phyloP scores from a whole-genome alignment of 2,797 vertebrate genomes.

The Falco berigora region DNA sequence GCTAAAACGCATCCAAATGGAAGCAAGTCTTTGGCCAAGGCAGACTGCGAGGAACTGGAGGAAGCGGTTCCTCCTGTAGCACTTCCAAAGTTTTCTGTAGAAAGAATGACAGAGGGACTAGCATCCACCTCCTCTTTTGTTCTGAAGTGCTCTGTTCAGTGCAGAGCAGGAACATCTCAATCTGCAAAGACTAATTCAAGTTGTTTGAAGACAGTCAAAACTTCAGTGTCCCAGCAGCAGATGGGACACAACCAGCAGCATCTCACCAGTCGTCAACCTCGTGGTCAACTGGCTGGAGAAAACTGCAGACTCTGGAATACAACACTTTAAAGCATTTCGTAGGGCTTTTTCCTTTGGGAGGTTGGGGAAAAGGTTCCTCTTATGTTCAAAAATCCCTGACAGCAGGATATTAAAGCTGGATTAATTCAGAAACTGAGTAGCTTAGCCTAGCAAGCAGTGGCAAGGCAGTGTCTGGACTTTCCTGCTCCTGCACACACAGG shows the following conservation, averaged over 20 bases:
- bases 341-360: background rate
- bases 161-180: background rate
- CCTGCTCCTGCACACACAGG: background rate
- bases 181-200: background rate
- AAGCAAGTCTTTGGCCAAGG: background rate
- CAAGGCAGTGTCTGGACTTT: background rate
- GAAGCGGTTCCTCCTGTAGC: background rate
- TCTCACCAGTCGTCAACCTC: background rate
- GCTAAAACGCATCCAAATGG: background rate
- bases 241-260: background rate
- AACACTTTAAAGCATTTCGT: accelerated
- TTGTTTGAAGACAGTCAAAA: background rate
- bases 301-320: background rate
- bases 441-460: background rate
- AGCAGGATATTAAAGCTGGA: background rate
- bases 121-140: background rate
- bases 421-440: background rate
- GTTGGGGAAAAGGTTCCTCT: background rate
- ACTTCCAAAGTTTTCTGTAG: background rate
- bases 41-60: background rate
- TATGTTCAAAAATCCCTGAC: background rate
- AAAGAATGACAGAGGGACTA: background rate
- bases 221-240: background rate
- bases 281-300: background rate
- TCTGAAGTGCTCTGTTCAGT: background rate